Base-by-base conservation (phyloP, 2,888 invertebrate species). In the Nomada fucata region DNA sequence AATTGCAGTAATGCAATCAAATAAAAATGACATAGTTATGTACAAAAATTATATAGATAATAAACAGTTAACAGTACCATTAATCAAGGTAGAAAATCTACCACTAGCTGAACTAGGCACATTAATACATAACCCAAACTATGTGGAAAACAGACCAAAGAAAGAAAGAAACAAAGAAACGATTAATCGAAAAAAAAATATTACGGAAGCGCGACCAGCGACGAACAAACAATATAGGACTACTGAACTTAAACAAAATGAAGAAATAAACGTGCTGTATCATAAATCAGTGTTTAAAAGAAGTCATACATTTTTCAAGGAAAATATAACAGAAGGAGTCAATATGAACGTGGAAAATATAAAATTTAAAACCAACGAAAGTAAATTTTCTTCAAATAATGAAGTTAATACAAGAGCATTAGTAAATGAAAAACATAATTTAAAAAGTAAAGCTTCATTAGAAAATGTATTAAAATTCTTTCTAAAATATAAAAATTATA, bases 391-490 rank as follows among this genome's bases (percentile, higher is more conserved):
- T 9, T 9, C 13, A 9, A 7, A 55, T 15, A 26, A 61, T 50
- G 26, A 73, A 73, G 18, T 44, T 23, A 11, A 20, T 60, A 36
- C 18, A 53, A 11, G 26, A 36, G 65, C n/a, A 10, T 53, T 29
- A 15, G 18, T 20, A 47, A 44, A 61, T 61, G 36, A 20, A 36
- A 52, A 42, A 60, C 11, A 15, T 15, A 18, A 67, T 36, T 63
- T 52, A 13, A 29, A 47, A n/a, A 5, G 3, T 18, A 36, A n/a
- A 29, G 4, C 36, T n/a, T 50, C 59, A 67, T 42, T 61, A 20
- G 26, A 75, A 63, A 68, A 78, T 20, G 64, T 76, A 15, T 63
- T 64, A 44, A 57, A 64, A 20, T 76, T 79, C 10, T 79, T 76
- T 52, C 7, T 76, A 13, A 42, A 59, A 20, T 20, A 57, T 7